Base-by-base conservation (phyloP, 2,113 vertebrate genomes). In the Carettochelys insculpta region DNA sequence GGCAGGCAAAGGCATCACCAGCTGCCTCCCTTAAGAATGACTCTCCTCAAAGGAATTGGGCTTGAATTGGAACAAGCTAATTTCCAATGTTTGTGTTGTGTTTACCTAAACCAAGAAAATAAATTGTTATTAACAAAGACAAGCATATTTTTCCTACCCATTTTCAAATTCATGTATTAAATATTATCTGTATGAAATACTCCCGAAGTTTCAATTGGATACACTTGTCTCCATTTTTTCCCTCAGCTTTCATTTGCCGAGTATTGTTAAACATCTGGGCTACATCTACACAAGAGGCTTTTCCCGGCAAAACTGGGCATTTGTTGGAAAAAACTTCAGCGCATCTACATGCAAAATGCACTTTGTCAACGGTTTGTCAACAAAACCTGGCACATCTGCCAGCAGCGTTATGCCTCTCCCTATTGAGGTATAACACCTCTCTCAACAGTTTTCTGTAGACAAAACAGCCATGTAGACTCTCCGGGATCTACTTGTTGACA, bases 51-150 rank as follows among this genome's bases (percentile, higher is more conserved):
- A 11, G 11, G 34, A 38, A 16, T 16, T 68, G 61, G 27, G 27
- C 54, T 38, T 68, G 61, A 68, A 38, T 19, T n/a, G n/a, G 61
- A 68, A 68, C 20, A 73, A 95, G 52, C 27, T 45, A 89, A 86
- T 85, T 4, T 3, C 31, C 85, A 3, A 14, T 61, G 45, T 41
- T 71, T 86, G 58, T 11, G n/a, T 90, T 89, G 83, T 0, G 41
- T 84, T 89, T 90, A 50, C 65, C n/a, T 16, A 41, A 85, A 45
- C 68, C 89, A 76, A 86, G 58, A 93, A 87, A 93, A 82, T 54
- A 80, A 14, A 65, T 45, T 56, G 31, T 77, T 91, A 56, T 50
- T 78, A 80, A 83, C 31, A 1, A 11, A 34, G 87, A 86, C 22
- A 85, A 14, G 2, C 0, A 5, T 85, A 91, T 91, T 11, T 85